phyloP scores from a whole-genome alignment of 2,888 invertebrate genomes.

The Calliscelio sp. region DNA sequence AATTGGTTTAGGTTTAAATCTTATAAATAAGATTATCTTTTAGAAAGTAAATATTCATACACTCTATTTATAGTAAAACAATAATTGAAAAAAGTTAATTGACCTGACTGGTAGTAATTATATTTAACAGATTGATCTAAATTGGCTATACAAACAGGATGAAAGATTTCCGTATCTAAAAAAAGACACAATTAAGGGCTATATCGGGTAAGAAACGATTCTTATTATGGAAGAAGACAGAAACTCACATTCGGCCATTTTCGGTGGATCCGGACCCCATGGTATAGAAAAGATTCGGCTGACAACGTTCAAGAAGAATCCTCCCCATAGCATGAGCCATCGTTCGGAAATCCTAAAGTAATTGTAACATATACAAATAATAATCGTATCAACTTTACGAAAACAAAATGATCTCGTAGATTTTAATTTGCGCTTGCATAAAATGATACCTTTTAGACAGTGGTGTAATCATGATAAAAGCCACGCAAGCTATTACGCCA shows the following conservation, averaged over 20 bases:
- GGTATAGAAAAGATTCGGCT: slow-evolving; percentile 92
- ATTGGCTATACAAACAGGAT: too few relatives aligned
- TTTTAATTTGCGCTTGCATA: slow-evolving; percentile 41
- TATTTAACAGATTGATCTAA: too few relatives aligned
- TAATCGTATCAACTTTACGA: slow-evolving; percentile 48
- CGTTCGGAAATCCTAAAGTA: slow-evolving; percentile 89
- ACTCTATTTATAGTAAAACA: too few relatives aligned
- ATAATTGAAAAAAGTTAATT: too few relatives aligned
- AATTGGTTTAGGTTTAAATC: too few relatives aligned
- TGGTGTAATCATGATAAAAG: slow-evolving; percentile 91
- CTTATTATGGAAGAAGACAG: too few relatives aligned
- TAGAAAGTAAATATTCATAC: too few relatives aligned
- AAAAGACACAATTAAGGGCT: too few relatives aligned
- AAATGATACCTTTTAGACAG: slow-evolving; percentile 88
- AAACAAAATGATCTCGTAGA: slow-evolving; percentile 32
- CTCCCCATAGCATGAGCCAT: slow-evolving; percentile 93
- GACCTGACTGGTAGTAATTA: too few relatives aligned
- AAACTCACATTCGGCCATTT: slow-evolving; percentile 87
- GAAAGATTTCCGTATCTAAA: too few relatives aligned
- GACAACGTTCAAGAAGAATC: slow-evolving; percentile 92
- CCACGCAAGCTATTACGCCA: slow-evolving; percentile 91
- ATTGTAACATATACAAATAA: slow-evolving; percentile 37
- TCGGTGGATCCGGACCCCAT: slow-evolving; percentile 91
- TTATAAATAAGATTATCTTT: too few relatives aligned
- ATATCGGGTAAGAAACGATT: too few relatives aligned